Evolutionary conservation across 1,140 invertebrate species (phyloP).

Genomic region (Bombus ignitus): DNA sequence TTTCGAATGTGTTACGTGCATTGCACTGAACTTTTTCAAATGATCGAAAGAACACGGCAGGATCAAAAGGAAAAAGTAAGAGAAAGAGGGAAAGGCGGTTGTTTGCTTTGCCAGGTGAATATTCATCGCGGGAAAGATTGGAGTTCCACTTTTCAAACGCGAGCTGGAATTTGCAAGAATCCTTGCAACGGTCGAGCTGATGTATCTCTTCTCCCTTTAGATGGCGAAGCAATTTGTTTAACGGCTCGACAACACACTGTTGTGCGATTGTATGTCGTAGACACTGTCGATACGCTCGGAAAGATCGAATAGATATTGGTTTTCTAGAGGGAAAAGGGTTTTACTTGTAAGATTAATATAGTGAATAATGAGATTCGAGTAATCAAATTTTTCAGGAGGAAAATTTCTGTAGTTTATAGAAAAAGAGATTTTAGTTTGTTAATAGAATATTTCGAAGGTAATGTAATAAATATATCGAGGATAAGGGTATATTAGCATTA

Average conservation of each 20-base stretch:
- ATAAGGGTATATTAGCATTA: background rate
- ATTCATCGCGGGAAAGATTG: slow-evolving; percentile 26
- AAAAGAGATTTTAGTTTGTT: background rate
- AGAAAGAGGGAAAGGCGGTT: background rate
- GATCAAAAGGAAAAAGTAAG: background rate
- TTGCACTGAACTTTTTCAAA: background rate
- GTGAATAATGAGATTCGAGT: background rate
- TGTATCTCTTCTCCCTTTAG: background rate
- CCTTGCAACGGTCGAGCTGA: background rate
- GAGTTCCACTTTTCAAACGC: slow-evolving; percentile 9
- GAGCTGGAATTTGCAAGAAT: background rate
- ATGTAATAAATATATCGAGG: too few species aligned
- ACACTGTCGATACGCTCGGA: background rate
- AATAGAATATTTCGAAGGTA: background rate
- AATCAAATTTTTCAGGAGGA: background rate
- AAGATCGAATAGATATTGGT: background rate
- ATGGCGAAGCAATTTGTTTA: slow-evolving; percentile 25
- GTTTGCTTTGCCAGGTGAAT: background rate
- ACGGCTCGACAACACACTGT: slow-evolving; percentile 5
- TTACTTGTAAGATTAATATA: background rate
- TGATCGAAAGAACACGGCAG: background rate
- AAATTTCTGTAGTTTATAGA: background rate
- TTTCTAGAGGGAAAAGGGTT: background rate
- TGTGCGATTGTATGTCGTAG: background rate
- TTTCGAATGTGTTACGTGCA: background rate